A percentile compares a stretch with the other conserved stretches of the same genome.
Conservation (phyloP, 2,797 vertebrate species). For the Molossus alvarezi region DNA sequence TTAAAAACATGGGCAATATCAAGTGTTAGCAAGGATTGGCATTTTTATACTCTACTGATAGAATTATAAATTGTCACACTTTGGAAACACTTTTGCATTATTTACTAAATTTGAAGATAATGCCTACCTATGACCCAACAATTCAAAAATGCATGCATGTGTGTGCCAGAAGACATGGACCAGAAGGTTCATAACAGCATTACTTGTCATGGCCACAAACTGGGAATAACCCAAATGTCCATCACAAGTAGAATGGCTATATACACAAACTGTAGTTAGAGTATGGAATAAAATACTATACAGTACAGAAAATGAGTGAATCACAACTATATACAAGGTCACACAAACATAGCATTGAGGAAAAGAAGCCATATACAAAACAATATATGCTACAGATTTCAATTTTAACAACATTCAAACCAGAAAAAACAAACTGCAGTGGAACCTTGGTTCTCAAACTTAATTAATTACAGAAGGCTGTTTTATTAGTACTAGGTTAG, state of each 20-base stretch:
- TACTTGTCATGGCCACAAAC: not conserved
- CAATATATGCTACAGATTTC: not conserved
- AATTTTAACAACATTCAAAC: not conserved
- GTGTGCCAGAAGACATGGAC: not conserved
- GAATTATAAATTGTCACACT: not conserved
- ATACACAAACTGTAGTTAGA: not conserved
- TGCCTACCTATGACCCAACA: not conserved
- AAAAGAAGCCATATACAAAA: not conserved
- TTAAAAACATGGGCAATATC: not conserved
- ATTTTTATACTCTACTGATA: not conserved
- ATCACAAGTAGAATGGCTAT: not conserved
- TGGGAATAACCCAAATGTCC: not conserved
- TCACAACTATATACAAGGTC: not conserved
- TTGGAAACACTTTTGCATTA: not conserved
- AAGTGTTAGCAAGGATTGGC: not conserved
- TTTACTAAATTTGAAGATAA: not conserved
- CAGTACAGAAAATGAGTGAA: not conserved
- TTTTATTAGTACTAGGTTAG: no score
- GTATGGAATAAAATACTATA: not conserved
- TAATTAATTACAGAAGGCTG: no score
- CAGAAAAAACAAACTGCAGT: not conserved
- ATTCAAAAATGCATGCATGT: not conserved
- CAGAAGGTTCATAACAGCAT: not conserved
- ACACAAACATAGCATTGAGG: not conserved
- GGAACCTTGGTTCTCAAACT: no score